Evolutionary conservation across 1,140 invertebrate species (phyloP).

Genomic region (Hypsibius dujardini): DNA sequence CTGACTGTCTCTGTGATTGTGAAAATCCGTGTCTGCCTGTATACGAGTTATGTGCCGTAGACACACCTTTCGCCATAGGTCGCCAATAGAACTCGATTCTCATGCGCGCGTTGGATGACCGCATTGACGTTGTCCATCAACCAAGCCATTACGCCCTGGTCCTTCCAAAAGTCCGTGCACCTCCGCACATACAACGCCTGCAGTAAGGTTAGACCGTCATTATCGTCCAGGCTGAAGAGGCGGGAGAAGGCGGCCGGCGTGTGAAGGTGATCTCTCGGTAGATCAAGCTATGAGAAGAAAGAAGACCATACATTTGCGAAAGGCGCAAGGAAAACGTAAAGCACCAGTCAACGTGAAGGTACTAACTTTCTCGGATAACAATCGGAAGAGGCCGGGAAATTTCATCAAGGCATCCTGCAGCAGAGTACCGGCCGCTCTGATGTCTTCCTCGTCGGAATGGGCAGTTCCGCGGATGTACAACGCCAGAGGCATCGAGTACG

Average conservation of each 20-base stretch:
- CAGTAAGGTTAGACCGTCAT: neutral
- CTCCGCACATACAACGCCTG: neutral
- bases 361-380: conserved; percentile 2
- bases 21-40: too few species aligned
- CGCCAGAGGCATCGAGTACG: conserved; percentile 6
- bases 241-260: neutral
- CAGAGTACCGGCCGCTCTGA: neutral
- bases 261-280: neutral
- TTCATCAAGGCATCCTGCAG: neutral
- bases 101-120: neutral
- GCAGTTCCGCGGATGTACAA: conserved; percentile 5
- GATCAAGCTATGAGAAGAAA: neutral
- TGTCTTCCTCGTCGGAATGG: neutral
- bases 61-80: too few species aligned
- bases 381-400: neutral
- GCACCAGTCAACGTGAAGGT: neutral
- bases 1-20: too few species aligned
- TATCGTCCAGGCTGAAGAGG: neutral
- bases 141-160: neutral
- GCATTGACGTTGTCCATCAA: neutral
- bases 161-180: conserved; percentile 15
- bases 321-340: too few species aligned
- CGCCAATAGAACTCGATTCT: too few species aligned
- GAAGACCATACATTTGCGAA: too few species aligned
- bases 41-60: too few species aligned